These are phyloP conservation scores for Troides oblongomaculatus DNA, from an alignment of 2,888 invertebrate genomes.

Conservation along the genomic window DNA sequence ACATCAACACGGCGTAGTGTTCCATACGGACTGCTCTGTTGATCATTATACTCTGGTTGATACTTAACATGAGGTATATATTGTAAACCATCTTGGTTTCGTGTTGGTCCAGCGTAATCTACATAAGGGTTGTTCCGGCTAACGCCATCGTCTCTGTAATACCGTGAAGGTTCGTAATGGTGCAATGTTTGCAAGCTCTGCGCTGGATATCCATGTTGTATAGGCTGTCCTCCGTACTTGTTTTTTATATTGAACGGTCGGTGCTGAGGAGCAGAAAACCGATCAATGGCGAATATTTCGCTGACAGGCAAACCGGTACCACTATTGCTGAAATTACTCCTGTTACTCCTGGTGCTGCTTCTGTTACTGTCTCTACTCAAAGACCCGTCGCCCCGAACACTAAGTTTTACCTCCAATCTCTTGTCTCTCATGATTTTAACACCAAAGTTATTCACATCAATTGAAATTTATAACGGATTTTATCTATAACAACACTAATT, in stretches of 20 bases:
- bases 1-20: constrained; percentile 48
- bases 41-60: constrained; percentile 53
- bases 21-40: constrained; percentile 51
- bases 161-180: constrained; percentile 53
- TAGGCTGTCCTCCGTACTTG: constrained; percentile 61
- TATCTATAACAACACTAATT: no score
- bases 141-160: constrained; percentile 41
- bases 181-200: constrained; percentile 67
- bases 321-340: constrained; percentile 59
- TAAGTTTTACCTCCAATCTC: constrained; percentile 71
- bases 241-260: constrained; percentile 66
- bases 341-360: constrained; percentile 67
- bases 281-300: constrained; percentile 72
- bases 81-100: constrained; percentile 44
- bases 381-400: constrained; percentile 73
- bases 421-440: constrained; percentile 65
- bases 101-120: constrained; percentile 51
- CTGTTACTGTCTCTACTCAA: constrained; percentile 62
- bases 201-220: constrained; percentile 64
- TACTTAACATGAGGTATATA: constrained; percentile 44
- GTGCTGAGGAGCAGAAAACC: constrained; percentile 63
- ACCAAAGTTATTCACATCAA: constrained; percentile 8
- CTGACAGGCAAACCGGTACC: constrained; percentile 60
- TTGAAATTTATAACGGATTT: background rate
- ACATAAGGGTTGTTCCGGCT: constrained; percentile 56